Conservation (phyloP, 2,113 vertebrate species). For the Cinclus cinclus region DNA sequence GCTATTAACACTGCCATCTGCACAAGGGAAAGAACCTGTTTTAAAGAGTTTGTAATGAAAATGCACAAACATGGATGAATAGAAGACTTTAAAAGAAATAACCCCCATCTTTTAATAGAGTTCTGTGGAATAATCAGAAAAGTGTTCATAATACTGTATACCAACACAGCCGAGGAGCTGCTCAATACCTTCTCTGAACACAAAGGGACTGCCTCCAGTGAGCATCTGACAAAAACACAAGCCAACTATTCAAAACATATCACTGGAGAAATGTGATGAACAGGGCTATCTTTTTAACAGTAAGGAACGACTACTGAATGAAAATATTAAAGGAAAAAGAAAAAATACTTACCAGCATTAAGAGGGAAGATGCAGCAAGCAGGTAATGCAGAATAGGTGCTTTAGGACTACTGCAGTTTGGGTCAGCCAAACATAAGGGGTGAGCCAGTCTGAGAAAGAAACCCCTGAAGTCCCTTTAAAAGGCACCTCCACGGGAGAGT, state of each 20-base stretch:
- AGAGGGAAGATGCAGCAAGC: slow-evolving; percentile 8
- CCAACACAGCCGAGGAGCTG: slow-evolving; percentile 1
- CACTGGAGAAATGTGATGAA: background rate
- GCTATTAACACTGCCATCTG: slow-evolving; percentile 31
- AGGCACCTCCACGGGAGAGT: background rate
- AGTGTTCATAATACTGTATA: slow-evolving; percentile 49
- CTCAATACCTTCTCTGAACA: slow-evolving; percentile 36
- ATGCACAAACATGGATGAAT: background rate
- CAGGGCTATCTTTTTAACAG: background rate
- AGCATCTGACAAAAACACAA: background rate
- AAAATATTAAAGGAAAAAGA: background rate
- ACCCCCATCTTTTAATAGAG: background rate
- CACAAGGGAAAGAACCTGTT: background rate
- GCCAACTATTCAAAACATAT: background rate
- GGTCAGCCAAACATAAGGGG: background rate
- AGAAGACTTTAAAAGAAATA: background rate
- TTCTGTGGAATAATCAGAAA: background rate
- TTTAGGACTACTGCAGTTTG: background rate
- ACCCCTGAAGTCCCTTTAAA: background rate
- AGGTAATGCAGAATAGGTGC: background rate
- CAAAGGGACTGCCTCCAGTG: background rate
- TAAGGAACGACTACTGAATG: background rate
- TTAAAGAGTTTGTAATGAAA: background rate
- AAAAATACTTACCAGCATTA: slow-evolving; percentile 38
- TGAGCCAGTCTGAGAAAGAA: background rate